phyloP scores from a whole-genome alignment of 2,888 invertebrate species.

The Agrotis ipsilon region DNA sequence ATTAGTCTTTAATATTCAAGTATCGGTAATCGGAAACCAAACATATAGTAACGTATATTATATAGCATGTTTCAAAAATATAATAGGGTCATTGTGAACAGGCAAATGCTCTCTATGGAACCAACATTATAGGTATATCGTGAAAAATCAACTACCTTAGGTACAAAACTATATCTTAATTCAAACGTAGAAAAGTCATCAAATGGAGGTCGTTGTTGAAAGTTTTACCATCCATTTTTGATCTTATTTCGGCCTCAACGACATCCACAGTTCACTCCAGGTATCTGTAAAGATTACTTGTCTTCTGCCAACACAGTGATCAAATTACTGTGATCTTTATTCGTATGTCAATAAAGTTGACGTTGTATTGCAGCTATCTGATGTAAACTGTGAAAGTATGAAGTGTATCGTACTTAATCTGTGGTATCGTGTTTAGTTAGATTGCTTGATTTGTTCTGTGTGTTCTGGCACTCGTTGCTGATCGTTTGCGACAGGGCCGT shows the following conservation, averaged over 20 bases:
- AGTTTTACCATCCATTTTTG: neutral
- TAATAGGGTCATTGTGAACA: too few relatives aligned
- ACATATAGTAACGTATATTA: too few relatives aligned
- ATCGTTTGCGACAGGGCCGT: constrained; percentile 86
- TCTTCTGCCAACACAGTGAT: neutral
- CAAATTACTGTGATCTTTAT: neutral
- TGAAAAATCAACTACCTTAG: too few relatives aligned
- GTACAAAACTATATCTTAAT: too few relatives aligned
- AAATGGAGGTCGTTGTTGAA: too few relatives aligned
- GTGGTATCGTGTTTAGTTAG: constrained; percentile 61
- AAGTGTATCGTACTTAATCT: too few relatives aligned
- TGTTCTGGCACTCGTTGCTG: constrained; percentile 83
- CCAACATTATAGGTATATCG: too few relatives aligned
- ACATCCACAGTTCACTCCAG: neutral
- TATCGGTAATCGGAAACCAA: too few relatives aligned
- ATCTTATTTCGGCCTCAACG: constrained; percentile 17
- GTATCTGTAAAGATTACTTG: neutral
- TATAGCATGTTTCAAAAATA: too few relatives aligned
- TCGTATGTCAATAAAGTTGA: neutral
- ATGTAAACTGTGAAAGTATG: constrained; percentile 1
- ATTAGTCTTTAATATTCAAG: too few relatives aligned
- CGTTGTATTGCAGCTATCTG: neutral
- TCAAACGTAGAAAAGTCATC: too few relatives aligned
- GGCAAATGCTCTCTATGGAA: too few relatives aligned
- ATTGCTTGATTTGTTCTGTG: constrained; percentile 78